phyloP scores from a whole-genome alignment of 2,797 vertebrate genomes.

The Myotis planiceps region DNA sequence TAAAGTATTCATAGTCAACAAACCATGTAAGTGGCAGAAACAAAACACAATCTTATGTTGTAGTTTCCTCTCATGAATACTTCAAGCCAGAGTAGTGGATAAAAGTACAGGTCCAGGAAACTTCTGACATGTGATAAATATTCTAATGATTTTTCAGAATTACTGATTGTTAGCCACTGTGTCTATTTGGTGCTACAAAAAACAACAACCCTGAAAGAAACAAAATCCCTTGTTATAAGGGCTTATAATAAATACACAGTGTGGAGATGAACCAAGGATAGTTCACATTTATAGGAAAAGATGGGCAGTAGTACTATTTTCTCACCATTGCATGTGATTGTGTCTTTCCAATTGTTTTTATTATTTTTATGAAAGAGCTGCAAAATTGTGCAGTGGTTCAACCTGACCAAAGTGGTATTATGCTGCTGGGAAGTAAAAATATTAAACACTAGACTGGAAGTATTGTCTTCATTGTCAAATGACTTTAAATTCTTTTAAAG shows the following conservation, averaged over 20 bases:
- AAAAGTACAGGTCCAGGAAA: conserved; percentile 32
- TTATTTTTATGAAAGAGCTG: conserved; percentile 75
- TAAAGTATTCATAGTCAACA: conserved; percentile 27
- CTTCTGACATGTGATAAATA: conserved; percentile 1
- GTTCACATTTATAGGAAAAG: background rate
- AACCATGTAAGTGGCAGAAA: conserved; percentile 29
- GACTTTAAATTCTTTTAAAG: background rate
- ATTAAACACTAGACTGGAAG: conserved; percentile 69
- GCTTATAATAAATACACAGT: conserved; percentile 75
- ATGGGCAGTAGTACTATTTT: conserved; percentile 52
- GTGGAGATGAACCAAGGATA: conserved; percentile 44
- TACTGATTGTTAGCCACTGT: conserved; percentile 71
- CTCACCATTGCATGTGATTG: conserved; percentile 70
- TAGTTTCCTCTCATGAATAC: background rate
- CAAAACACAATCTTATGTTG: background rate
- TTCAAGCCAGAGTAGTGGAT: conserved; percentile 29
- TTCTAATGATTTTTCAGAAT: conserved; percentile 56
- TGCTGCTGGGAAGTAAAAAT: conserved; percentile 82
- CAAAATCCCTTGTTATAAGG: conserved; percentile 73
- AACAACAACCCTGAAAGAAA: background rate
- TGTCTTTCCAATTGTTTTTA: conserved; percentile 71
- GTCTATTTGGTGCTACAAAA: conserved; percentile 80
- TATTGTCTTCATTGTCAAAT: conserved; percentile 74
- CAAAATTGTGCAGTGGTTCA: conserved; percentile 77
- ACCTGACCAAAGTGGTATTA: conserved; percentile 81